Percentiles rank a stretch among this genome's conserved stretches.
Evolutionary conservation across 23 tunicate genomes (phyloP).

Genomic region (Halocynthia aurantium): DNA sequence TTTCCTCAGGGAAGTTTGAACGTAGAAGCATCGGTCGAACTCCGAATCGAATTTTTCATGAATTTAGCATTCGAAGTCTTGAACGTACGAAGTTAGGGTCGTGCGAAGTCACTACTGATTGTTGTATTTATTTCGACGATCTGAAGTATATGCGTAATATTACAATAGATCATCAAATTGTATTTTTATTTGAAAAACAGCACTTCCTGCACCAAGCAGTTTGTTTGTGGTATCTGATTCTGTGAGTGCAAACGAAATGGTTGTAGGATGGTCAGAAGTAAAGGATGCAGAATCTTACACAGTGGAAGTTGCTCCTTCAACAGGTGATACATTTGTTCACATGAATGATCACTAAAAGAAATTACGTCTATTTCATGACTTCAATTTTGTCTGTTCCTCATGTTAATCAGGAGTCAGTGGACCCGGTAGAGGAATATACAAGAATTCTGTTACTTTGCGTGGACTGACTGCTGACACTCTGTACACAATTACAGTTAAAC

Average conservation of each 20-base stretch:
- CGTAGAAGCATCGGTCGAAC: too few species aligned
- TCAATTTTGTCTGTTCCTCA: neutral
- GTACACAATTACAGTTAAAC: constrained; percentile 64
- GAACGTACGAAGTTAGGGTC: too few species aligned
- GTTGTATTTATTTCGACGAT: neutral
- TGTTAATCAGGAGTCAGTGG: constrained; percentile 60
- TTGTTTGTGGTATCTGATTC: constrained; percentile 54
- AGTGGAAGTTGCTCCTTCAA: constrained; percentile 60
- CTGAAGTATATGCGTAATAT: neutral
- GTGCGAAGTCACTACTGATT: too few species aligned
- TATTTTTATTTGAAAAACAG: constrained; percentile 16
- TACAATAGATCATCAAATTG: neutral
- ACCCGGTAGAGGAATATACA: constrained; percentile 46
- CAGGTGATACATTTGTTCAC: constrained; percentile 18
- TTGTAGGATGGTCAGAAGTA: constrained; percentile 66
- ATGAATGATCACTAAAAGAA: too few species aligned
- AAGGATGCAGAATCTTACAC: constrained; percentile 51
- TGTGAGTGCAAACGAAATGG: constrained; percentile 47
- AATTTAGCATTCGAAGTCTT: too few species aligned
- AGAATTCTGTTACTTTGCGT: constrained; percentile 31
- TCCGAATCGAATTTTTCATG: too few species aligned
- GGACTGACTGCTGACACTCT: constrained; percentile 84
- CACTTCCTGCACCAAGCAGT: constrained; percentile 65
- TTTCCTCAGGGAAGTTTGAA: too few species aligned
- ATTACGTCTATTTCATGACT: too few species aligned